Evolutionary conservation across 2,888 invertebrate genomes (phyloP).

Genomic region (Lasioglossum morio): DNA sequence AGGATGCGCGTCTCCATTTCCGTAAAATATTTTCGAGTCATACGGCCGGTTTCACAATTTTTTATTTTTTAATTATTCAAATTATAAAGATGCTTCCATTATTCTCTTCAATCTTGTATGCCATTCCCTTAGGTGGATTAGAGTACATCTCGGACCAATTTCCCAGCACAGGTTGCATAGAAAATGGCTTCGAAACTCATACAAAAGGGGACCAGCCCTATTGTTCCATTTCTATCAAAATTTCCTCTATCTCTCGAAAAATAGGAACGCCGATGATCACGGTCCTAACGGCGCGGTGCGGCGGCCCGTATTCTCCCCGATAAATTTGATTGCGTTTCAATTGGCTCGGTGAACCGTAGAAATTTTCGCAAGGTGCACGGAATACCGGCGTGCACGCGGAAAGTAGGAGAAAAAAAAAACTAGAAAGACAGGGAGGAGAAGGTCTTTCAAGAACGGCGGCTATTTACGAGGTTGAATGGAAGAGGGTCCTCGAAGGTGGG

Average conservation of each 20-base stretch:
- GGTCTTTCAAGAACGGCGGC: constrained; percentile 73
- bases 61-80: no score
- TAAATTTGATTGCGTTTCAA: constrained; percentile 49
- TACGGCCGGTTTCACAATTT: no score
- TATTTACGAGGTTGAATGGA: constrained; percentile 80
- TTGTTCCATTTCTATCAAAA: neutral
- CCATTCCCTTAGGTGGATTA: neutral
- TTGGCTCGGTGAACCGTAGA: constrained; percentile 44
- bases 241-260: neutral
- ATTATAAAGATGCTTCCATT: no score
- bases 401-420: constrained; percentile 19
- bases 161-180: neutral
- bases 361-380: constrained; percentile 57
- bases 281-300: constrained; percentile 24
- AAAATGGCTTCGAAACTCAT: neutral
- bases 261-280: constrained; percentile 27
- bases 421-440: constrained; percentile 19
- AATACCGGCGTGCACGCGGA: constrained; percentile 38
- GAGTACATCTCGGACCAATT: neutral
- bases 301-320: constrained; percentile 26
- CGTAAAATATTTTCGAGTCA: neutral
- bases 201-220: neutral
- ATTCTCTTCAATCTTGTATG: no score
- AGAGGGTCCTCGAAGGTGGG: constrained; percentile 71
- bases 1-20: neutral